Percentiles rank a stretch among this genome's conserved stretches.
These are phyloP conservation scores for Anastatus disparis DNA, from an alignment of 1,140 invertebrate species.

Conservation along the genomic window DNA sequence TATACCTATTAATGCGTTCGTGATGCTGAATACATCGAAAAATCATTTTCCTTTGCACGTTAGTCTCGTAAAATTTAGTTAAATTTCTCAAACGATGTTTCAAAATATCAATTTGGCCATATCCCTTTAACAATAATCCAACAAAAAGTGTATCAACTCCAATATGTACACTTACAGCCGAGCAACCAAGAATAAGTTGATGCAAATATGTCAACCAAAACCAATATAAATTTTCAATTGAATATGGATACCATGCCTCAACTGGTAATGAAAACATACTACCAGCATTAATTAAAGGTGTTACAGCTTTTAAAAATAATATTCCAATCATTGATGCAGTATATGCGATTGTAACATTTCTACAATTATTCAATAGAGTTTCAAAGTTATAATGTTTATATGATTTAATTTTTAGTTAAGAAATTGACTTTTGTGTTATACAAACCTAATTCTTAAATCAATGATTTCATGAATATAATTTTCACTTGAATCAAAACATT, in stretches of 20 bases:
- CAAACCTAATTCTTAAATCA: too few species aligned
- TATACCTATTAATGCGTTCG: neutral
- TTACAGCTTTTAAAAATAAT: neutral
- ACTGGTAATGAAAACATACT: too few species aligned
- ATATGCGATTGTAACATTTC: neutral
- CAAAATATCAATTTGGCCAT: conserved; percentile 6
- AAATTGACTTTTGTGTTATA: too few species aligned
- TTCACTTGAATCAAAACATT: too few species aligned
- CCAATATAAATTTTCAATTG: neutral
- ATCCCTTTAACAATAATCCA: conserved; percentile 2
- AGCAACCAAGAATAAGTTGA: neutral
- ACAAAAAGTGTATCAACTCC: neutral
- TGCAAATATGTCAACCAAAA: conserved; percentile 9
- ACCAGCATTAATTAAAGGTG: too few species aligned
- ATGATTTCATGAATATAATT: too few species aligned
- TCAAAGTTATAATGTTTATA: too few species aligned
- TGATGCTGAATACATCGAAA: neutral
- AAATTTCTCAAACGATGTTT: conserved; percentile 15
- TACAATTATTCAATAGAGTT: neutral
- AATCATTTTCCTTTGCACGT: neutral
- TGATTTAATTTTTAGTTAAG: too few species aligned
- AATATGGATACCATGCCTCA: neutral
- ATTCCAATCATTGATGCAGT: neutral
- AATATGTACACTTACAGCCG: neutral
- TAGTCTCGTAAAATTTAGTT: neutral